These are phyloP conservation scores for Drosophila lacertosa DNA, from an alignment of 1,140 invertebrate species.

Conservation along the genomic window DNA sequence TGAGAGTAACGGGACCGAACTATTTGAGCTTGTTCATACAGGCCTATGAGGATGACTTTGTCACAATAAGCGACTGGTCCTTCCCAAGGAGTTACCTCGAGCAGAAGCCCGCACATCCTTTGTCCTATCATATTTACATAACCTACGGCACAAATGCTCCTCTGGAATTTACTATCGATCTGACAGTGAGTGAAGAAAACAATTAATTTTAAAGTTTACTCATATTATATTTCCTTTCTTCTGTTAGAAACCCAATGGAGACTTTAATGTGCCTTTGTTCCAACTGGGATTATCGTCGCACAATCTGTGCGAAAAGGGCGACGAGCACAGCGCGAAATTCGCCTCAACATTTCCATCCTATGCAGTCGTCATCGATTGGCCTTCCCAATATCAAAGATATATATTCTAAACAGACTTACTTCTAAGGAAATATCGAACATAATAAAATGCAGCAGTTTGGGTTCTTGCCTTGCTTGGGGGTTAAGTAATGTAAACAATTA, in stretches of 20 bases:
- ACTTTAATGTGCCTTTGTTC: slow-evolving; percentile 33
- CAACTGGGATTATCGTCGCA: slow-evolving; percentile 29
- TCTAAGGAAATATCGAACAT: not conserved
- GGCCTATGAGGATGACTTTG: slow-evolving; percentile 22
- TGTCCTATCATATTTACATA: slow-evolving; percentile 28
- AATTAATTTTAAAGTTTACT: too few species aligned
- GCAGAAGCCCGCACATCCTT: slow-evolving; percentile 5
- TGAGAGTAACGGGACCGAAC: slow-evolving; percentile 10
- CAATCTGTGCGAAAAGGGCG: slow-evolving; percentile 11
- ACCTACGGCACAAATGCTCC: slow-evolving; percentile 79
- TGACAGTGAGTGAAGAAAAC: slow-evolving; percentile 4
- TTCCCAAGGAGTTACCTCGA: slow-evolving; percentile 18
- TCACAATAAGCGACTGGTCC: slow-evolving; percentile 19
- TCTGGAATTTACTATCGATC: slow-evolving; percentile 86
- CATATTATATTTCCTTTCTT: slow-evolving; percentile 54
- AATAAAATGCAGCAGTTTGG: not conserved
- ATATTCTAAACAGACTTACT: slow-evolving; percentile 15
- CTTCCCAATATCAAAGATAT: slow-evolving; percentile 31
- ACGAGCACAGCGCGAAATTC: slow-evolving; percentile 7
- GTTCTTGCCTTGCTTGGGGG: not conserved
- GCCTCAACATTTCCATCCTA: slow-evolving; percentile 24
- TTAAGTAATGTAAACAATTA: not conserved
- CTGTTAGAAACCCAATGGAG: slow-evolving; percentile 80
- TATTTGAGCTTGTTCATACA: slow-evolving; percentile 11
- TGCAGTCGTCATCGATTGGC: slow-evolving; percentile 14